A percentile compares a stretch with the other conserved stretches of the same genome.
These are phyloP conservation scores for Sylvilagus floridanus DNA, from an alignment of 2,797 vertebrate species.

Conservation along the genomic window DNA sequence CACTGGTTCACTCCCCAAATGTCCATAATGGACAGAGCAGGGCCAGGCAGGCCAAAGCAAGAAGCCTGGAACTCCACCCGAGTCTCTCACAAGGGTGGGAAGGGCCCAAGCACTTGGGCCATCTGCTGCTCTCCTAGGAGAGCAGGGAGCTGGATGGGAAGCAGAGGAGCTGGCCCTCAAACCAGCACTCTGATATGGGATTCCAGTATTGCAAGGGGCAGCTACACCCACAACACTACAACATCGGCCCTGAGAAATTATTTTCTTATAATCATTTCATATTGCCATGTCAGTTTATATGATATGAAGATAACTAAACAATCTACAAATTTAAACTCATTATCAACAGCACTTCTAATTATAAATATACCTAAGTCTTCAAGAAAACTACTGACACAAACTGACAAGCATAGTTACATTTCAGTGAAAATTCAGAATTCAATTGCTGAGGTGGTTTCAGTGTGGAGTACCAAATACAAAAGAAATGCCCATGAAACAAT, in stretches of 20 bases:
- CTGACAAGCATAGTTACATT: slow-evolving; percentile 19
- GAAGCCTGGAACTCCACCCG: too few species aligned
- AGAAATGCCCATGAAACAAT: slow-evolving; percentile 38
- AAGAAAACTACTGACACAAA: background rate
- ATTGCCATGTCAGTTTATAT: background rate
- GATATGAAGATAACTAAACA: background rate
- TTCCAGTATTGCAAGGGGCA: too few species aligned
- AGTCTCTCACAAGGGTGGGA: too few species aligned
- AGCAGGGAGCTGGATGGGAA: too few species aligned
- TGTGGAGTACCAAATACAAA: background rate
- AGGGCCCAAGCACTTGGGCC: too few species aligned
- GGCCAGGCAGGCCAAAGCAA: too few species aligned
- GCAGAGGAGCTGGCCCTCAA: too few species aligned
- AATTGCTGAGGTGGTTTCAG: background rate
- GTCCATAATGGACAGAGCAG: too few species aligned
- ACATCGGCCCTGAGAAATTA: background rate
- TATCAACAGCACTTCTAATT: slow-evolving; percentile 39
- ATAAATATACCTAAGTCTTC: slow-evolving; percentile 26
- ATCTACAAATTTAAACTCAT: slow-evolving; percentile 31
- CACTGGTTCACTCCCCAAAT: too few species aligned
- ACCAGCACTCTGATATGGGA: too few species aligned
- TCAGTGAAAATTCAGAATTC: slow-evolving; percentile 48
- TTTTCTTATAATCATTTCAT: slow-evolving; percentile 41
- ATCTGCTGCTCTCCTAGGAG: too few species aligned
- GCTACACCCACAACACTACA: too few species aligned